A percentile compares a stretch with the other conserved stretches of the same genome.
These are phyloP conservation scores for Parasteatoda tepidariorum DNA, from an alignment of 1,140 invertebrate species.

Conservation along the genomic window DNA sequence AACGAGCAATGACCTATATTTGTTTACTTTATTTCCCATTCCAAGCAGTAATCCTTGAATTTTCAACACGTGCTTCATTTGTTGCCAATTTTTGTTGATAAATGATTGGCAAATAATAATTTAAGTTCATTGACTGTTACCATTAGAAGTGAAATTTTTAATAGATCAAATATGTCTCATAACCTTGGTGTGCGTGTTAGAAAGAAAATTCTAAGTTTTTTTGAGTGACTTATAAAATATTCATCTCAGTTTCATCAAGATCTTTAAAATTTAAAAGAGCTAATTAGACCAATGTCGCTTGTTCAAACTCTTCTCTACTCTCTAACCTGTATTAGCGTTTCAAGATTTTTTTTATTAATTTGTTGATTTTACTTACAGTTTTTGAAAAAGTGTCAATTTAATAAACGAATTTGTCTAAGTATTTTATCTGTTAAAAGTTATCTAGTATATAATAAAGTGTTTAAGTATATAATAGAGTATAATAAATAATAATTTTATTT, in stretches of 20 bases:
- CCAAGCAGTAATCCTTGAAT: conserved; percentile 1
- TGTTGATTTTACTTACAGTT: too few relatives aligned
- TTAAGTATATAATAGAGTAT: too few relatives aligned
- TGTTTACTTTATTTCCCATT: neutral
- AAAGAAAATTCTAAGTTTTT: too few relatives aligned
- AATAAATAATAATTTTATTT: too few relatives aligned
- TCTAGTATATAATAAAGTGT: too few relatives aligned
- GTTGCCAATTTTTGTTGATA: conserved; percentile 3
- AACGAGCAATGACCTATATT: conserved; percentile 19
- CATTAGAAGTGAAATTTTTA: neutral
- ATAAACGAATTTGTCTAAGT: too few relatives aligned
- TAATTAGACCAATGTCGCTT: neutral
- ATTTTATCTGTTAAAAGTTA: too few relatives aligned
- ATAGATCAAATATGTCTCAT: neutral
- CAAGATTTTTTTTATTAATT: too few relatives aligned
- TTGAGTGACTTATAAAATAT: too few relatives aligned
- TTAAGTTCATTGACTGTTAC: conserved; percentile 26
- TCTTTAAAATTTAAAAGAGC: neutral
- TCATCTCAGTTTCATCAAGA: neutral
- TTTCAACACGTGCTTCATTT: neutral
- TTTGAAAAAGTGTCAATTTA: too few relatives aligned
- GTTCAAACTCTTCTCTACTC: neutral
- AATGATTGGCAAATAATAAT: conserved; percentile 7
- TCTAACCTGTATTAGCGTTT: neutral
- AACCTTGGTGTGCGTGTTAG: neutral